Evolutionary conservation across 2,888 invertebrate species (phyloP).

Genomic region (Diaprepes abbreviatus): DNA sequence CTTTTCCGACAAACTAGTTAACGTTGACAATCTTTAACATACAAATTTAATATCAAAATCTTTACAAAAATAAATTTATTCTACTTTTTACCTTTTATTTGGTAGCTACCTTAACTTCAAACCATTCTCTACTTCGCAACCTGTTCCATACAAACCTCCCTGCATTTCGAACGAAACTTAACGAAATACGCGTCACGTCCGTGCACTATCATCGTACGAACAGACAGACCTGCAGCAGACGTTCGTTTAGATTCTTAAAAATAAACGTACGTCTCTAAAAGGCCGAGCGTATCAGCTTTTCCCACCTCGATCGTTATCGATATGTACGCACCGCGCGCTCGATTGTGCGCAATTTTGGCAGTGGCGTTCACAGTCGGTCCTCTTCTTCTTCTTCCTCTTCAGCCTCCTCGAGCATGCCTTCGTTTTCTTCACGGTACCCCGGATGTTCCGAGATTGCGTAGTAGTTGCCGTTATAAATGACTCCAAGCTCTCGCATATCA

Average conservation of each 20-base stretch:
- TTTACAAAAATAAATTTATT: no score
- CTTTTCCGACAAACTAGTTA: no score
- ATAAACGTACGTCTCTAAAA: background rate
- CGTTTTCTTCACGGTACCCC: conserved; percentile 91
- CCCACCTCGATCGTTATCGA: conserved; percentile 27
- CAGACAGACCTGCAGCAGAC: background rate
- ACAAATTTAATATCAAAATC: no score
- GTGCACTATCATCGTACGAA: background rate
- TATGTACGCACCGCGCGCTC: conserved; percentile 49
- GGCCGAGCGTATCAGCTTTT: background rate
- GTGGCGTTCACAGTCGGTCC: conserved; percentile 69
- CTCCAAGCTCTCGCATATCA: conserved; percentile 90
- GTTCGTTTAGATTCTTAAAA: background rate
- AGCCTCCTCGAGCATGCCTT: conserved; percentile 86
- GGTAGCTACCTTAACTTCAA: background rate
- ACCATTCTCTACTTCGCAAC: background rate
- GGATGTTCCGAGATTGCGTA: conserved; percentile 96
- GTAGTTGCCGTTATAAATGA: conserved; percentile 81
- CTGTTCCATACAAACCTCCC: background rate
- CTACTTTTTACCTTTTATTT: no score
- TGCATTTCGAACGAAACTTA: background rate
- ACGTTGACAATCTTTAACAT: no score
- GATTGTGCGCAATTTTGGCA: conserved; percentile 56
- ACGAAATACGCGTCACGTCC: background rate
- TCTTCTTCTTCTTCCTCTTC: conserved; percentile 87